These are phyloP conservation scores for Phocoena phocoena DNA, from an alignment of 2,113 vertebrate genomes.

Conservation along the genomic window DNA sequence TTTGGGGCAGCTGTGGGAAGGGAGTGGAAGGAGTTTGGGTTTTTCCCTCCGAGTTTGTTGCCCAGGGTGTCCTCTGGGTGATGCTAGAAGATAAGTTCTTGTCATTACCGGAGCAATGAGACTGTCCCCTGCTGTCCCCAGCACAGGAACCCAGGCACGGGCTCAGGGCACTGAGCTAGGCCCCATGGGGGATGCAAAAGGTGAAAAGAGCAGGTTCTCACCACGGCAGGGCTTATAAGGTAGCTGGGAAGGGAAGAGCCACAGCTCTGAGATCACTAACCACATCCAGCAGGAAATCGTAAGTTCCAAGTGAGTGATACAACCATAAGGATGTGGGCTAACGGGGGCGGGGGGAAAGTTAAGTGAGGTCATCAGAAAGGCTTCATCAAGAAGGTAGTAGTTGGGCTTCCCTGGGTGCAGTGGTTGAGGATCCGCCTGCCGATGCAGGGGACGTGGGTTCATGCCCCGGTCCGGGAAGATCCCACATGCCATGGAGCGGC, in stretches of 20 bases:
- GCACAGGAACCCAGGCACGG: neutral
- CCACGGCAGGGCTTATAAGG: neutral
- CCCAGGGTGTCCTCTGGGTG: constrained; percentile 69
- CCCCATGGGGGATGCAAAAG: neutral
- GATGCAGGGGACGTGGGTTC: too few species aligned
- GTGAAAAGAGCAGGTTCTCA: neutral
- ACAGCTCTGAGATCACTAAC: constrained; percentile 13
- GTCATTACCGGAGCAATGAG: neutral
- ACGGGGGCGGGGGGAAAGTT: constrained; percentile 17
- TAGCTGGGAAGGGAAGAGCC: neutral
- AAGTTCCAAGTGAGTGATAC: neutral
- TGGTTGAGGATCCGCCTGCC: too few species aligned
- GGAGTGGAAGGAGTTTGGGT: neutral
- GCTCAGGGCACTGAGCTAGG: neutral
- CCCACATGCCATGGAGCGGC: too few species aligned
- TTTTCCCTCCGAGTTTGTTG: constrained; percentile 29
- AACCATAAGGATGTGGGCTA: neutral
- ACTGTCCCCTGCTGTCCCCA: neutral
- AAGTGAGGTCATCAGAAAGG: constrained; percentile 52
- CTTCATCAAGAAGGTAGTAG: constrained; percentile 35
- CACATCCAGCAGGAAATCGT: constrained; percentile 38
- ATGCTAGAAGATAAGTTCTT: constrained; percentile 73
- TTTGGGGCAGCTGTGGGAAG: neutral
- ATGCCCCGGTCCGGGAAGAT: too few species aligned
- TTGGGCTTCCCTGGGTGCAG: neutral